These are phyloP conservation scores for Drosophila aldrichi DNA, from an alignment of 2,888 invertebrate species.

Conservation along the genomic window DNA sequence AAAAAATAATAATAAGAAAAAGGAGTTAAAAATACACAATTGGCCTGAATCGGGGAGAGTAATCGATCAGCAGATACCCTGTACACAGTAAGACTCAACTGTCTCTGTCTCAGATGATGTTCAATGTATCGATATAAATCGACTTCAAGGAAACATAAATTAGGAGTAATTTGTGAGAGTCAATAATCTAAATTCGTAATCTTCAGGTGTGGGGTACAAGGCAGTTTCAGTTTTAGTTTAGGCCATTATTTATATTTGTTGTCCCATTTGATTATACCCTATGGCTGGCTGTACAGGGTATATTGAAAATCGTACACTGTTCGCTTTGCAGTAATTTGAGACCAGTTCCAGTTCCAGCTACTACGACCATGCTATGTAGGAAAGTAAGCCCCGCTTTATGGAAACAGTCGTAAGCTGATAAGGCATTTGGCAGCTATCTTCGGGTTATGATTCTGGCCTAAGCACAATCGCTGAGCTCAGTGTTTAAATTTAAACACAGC, in stretches of 20 bases:
- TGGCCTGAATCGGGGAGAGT: neutral
- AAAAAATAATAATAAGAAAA: constrained; percentile 10
- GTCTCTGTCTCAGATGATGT: neutral
- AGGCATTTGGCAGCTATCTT: constrained; percentile 44
- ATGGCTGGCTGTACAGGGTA: neutral
- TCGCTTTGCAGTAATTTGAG: constrained; percentile 42
- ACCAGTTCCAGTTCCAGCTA: constrained; percentile 36
- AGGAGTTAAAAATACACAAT: constrained; percentile 3
- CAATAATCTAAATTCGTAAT: neutral
- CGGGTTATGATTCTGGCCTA: constrained; percentile 41
- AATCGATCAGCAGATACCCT: neutral
- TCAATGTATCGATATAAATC: neutral
- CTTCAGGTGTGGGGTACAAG: neutral
- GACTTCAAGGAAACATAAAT: neutral
- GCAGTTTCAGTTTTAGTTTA: neutral
- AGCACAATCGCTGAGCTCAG: constrained; percentile 64
- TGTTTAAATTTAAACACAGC: constrained; percentile 74
- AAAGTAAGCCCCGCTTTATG: constrained; percentile 30
- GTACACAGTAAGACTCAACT: neutral
- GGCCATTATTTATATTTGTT: neutral
- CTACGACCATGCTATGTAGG: constrained; percentile 4
- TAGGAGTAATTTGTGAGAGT: neutral
- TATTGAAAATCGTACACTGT: neutral
- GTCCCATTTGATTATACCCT: neutral
- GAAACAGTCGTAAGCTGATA: constrained; percentile 53